These are phyloP conservation scores for Xestia xanthographa DNA, from an alignment of 2,888 invertebrate species.

Conservation along the genomic window DNA sequence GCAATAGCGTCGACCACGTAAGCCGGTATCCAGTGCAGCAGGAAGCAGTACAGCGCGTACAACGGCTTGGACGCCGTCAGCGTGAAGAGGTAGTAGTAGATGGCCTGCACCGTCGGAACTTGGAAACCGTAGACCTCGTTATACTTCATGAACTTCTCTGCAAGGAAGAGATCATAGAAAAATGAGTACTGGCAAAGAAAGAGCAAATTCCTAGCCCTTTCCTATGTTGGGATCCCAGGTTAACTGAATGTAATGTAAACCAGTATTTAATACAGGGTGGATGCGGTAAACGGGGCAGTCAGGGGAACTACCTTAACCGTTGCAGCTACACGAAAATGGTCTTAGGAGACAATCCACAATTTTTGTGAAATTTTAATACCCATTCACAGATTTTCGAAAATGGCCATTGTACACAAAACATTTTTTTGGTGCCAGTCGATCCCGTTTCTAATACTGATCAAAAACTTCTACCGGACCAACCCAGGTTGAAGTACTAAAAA, in stretches of 20 bases:
- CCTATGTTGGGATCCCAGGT: not conserved
- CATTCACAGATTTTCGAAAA: too few relatives aligned
- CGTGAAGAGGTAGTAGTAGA: slow-evolving; percentile 92
- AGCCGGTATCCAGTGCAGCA: slow-evolving; percentile 92
- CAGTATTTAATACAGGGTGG: too few relatives aligned
- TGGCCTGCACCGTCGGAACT: slow-evolving; percentile 89
- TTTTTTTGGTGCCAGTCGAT: too few relatives aligned
- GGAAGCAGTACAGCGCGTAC: slow-evolving; percentile 90
- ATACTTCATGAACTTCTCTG: slow-evolving; percentile 90
- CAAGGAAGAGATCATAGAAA: slow-evolving; percentile 47
- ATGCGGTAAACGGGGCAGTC: too few relatives aligned
- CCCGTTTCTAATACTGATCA: too few relatives aligned
- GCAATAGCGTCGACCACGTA: slow-evolving; percentile 90
- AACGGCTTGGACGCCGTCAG: slow-evolving; percentile 91
- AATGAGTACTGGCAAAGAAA: not conserved
- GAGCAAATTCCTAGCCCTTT: not conserved
- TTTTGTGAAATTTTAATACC: too few relatives aligned
- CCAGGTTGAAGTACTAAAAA: too few relatives aligned
- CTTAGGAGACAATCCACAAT: too few relatives aligned
- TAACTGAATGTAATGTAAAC: not conserved
- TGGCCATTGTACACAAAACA: too few relatives aligned
- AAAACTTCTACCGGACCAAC: too few relatives aligned
- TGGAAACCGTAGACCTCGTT: slow-evolving; percentile 89
- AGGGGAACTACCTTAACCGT: too few relatives aligned
- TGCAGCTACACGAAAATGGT: too few relatives aligned